Evolutionary conservation across 2,113 vertebrate species (phyloP), one percentile per base, ranked within the genome.

Genomic region (Arothron firmamentum): DNA sequence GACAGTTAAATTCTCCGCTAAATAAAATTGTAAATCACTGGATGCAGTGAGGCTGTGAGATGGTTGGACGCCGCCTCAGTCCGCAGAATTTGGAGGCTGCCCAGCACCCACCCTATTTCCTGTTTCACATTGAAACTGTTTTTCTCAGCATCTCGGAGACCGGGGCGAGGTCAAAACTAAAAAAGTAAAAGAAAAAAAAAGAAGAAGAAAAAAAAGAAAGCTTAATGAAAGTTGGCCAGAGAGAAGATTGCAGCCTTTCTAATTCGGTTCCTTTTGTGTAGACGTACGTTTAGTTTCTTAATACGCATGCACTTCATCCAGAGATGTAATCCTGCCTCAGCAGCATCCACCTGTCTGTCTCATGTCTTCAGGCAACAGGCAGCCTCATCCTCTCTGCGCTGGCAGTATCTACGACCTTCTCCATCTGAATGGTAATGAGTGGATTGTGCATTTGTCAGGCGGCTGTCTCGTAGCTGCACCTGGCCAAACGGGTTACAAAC

Each of bases 381-480:
- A 75, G 59, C 67, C 79, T 77, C 52, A 64, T 68, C 52, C 62
- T 55, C 68, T 61, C 64, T 21, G 50, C 28, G 62, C 62, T 42
- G 59, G 65, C 56, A 58, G 49, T 74, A 79, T 75, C 75, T 62
- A 20, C 55, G 34, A 43, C 59, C 77, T 67, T 74, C 41, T 61
- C 71, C 63, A 68, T 74, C 64, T 70, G 65, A 31, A 66, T 73
- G 52, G 62, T 65, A 66, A 83, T 74, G 76, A 77, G 80, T 71
- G 67, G 71, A 72, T 72, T 78, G 75, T 84, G 66, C 73, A 56
- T 64, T 60, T 85, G 81, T 83, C 85, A 83, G 63, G 50, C 52
- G 50, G 61, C 65, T 79, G 74, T 85, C 74, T 83, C 56, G 5
- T 43, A 59, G 62, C 68, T 62, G 57, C 60, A 72, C 65, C 49